Percentiles rank a stretch among this genome's conserved stretches.
Evolutionary conservation across 2,113 vertebrate species (phyloP).

Genomic region (Indicator maculatus): DNA sequence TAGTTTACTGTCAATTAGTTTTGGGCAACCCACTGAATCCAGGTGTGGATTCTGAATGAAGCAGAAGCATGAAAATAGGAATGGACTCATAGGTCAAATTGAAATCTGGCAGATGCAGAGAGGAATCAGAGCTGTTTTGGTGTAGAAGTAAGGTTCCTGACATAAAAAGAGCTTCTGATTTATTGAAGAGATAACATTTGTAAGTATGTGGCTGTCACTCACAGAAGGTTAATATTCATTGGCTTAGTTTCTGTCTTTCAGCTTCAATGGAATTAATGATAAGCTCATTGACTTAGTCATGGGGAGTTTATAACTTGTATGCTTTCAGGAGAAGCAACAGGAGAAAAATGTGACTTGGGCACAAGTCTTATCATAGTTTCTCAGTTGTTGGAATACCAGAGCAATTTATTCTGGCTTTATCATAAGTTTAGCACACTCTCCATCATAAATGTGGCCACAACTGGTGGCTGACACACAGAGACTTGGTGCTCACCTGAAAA

Average conservation of each 20-base stretch:
- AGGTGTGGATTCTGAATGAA: background rate
- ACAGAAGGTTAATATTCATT: background rate
- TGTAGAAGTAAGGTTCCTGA: background rate
- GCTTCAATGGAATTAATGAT: background rate
- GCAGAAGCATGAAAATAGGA: background rate
- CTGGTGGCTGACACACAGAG: background rate
- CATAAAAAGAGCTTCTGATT: background rate
- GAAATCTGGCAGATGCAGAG: background rate
- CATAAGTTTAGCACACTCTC: background rate
- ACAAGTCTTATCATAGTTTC: background rate
- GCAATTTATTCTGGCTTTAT: background rate
- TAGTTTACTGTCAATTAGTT: background rate
- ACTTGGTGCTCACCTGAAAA: background rate
- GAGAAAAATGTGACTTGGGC: background rate
- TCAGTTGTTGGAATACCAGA: background rate
- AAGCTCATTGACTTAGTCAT: background rate
- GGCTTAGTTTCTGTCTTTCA: background rate
- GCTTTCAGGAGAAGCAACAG: background rate
- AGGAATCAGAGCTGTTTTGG: background rate
- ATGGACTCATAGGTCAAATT: background rate
- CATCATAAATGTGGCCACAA: background rate
- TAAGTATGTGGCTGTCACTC: background rate
- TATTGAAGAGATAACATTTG: background rate
- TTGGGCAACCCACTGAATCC: background rate
- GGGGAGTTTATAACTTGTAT: background rate